Conservation (phyloP, 2,113 vertebrate genomes). For the Oncorhynchus gorbuscha region DNA sequence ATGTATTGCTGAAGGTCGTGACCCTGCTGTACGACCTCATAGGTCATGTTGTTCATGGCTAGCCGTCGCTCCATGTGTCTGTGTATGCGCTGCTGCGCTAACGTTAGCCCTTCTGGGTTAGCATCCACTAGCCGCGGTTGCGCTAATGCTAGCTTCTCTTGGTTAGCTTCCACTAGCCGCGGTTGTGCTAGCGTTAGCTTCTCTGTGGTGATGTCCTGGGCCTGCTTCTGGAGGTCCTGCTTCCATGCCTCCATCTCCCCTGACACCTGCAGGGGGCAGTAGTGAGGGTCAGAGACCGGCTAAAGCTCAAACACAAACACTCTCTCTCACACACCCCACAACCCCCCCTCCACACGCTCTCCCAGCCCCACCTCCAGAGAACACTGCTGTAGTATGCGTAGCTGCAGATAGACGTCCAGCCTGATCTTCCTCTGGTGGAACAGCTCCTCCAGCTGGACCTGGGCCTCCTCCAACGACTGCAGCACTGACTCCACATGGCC, state of each 20-base stretch:
- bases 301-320: neutral
- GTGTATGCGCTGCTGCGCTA: constrained; percentile 91
- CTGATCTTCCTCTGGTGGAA: constrained; percentile 71
- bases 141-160: constrained; percentile 44
- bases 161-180: constrained; percentile 70
- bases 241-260: constrained; percentile 97
- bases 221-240: constrained; percentile 91
- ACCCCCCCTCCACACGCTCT: neutral
- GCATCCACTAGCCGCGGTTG: constrained; percentile 1
- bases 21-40: constrained; percentile 95
- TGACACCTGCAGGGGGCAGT: constrained; percentile 79
- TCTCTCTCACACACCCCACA: neutral
- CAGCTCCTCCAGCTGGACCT: constrained; percentile 68
- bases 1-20: constrained; percentile 98
- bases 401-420: constrained; percentile 64
- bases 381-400: constrained; percentile 71
- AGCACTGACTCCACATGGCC: constrained; percentile 67
- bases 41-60: constrained; percentile 98
- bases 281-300: neutral
- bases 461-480: constrained; percentile 69
- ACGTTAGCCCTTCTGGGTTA: constrained; percentile 57
- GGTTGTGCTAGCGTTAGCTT: constrained; percentile 85
- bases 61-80: constrained; percentile 92
- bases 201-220: constrained; percentile 91
- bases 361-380: constrained; percentile 57